Percentiles rank a stretch among this genome's conserved stretches.
Evolutionary conservation across 1,140 invertebrate genomes (phyloP).

Genomic region (Lineus longissimus): DNA sequence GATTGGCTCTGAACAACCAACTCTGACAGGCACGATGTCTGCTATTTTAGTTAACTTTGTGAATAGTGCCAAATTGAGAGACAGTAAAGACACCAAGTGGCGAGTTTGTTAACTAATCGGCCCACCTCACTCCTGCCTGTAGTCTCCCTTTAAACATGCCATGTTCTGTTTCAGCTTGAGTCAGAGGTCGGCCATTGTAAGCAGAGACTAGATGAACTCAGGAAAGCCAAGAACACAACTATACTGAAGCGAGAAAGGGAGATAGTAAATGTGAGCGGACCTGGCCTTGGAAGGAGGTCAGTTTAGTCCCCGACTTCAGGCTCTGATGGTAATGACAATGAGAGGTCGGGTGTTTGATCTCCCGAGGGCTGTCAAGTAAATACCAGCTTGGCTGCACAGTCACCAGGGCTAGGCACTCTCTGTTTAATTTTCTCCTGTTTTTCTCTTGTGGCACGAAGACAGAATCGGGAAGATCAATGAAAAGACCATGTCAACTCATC

Average conservation of each 20-base stretch:
- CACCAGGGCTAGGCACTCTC: not conserved
- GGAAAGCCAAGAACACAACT: constrained; percentile 51
- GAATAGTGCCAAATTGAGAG: too few species aligned
- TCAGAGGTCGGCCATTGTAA: constrained; percentile 38
- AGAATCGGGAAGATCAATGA: too few species aligned
- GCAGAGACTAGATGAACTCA: constrained; percentile 42
- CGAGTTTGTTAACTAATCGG: too few species aligned
- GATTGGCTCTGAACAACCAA: too few species aligned
- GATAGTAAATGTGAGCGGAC: constrained; percentile 40
- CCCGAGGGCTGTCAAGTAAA: not conserved
- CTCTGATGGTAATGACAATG: not conserved
- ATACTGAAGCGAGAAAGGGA: constrained; percentile 45
- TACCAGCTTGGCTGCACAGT: too few species aligned
- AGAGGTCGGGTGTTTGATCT: not conserved
- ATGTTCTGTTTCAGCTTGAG: constrained; percentile 32
- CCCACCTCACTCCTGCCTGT: too few species aligned
- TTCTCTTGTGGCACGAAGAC: too few species aligned
- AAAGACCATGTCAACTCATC: too few species aligned
- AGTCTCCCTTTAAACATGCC: not conserved
- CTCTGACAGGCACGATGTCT: too few species aligned
- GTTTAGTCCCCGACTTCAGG: not conserved
- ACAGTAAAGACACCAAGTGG: too few species aligned
- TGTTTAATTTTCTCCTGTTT: not conserved
- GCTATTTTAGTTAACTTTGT: too few species aligned
- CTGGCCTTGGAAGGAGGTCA: constrained; percentile 39